A percentile compares a stretch with the other conserved stretches of the same genome.
Evolutionary conservation across 2,113 vertebrate genomes (phyloP).

Genomic region (Lasiurus cinereus): DNA sequence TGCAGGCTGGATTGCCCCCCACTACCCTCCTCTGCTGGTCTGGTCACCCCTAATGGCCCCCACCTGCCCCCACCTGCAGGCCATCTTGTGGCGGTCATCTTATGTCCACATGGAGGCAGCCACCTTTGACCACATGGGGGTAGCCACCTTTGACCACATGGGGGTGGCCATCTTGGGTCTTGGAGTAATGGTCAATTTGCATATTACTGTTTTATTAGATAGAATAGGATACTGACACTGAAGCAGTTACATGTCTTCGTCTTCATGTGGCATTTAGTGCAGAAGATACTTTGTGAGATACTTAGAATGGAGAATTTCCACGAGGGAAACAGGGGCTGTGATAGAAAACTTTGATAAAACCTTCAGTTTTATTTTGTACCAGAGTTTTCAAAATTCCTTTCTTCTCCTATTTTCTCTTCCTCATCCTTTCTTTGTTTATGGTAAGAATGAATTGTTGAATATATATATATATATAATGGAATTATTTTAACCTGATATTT

Average conservation of each 20-base stretch:
- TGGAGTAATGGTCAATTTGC: too few relatives aligned
- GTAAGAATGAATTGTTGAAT: neutral
- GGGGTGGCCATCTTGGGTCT: too few relatives aligned
- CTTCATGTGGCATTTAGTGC: neutral
- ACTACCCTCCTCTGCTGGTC: too few relatives aligned
- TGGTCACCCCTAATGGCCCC: too few relatives aligned
- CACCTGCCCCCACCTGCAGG: too few relatives aligned
- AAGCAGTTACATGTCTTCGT: neutral
- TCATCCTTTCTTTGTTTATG: neutral
- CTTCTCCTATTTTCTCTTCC: neutral
- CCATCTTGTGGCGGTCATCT: too few relatives aligned
- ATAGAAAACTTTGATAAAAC: neutral
- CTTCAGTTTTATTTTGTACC: neutral
- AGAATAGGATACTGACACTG: neutral
- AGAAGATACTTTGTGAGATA: constrained; percentile 3
- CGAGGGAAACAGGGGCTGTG: neutral
- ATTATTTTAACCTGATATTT: neutral
- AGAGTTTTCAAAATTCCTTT: constrained; percentile 48
- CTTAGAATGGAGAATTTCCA: neutral
- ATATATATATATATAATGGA: neutral
- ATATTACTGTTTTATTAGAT: too few relatives aligned
- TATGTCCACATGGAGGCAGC: too few relatives aligned
- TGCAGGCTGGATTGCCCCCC: too few relatives aligned
- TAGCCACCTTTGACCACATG: too few relatives aligned
- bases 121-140: too few relatives aligned